Evolutionary conservation across 2,888 invertebrate species (phyloP).

Genomic region (Tyria jacobaeae): DNA sequence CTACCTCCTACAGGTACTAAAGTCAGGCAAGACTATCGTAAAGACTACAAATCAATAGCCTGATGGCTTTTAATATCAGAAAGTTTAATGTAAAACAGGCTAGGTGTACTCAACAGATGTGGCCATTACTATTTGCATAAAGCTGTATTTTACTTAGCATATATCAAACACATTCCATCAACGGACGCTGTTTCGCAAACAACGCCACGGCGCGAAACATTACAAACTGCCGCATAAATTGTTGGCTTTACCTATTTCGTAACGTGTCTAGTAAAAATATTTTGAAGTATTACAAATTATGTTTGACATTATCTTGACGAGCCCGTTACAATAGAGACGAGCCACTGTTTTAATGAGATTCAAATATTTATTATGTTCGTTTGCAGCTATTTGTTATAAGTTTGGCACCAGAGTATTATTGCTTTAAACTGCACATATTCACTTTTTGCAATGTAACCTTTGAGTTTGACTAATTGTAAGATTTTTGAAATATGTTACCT

Average conservation of each 20-base stretch:
- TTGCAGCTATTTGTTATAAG: constrained; percentile 11
- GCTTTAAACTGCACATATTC: constrained; percentile 11
- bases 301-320: constrained; percentile 51
- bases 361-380: constrained; percentile 28
- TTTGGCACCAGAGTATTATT: constrained; percentile 10
- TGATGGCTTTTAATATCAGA: not conserved
- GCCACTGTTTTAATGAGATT: constrained; percentile 38
- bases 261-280: constrained; percentile 47
- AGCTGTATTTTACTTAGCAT: constrained; percentile 44
- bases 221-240: constrained; percentile 48
- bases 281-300: constrained; percentile 48
- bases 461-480: constrained; percentile 17
- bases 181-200: constrained; percentile 45
- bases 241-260: constrained; percentile 45
- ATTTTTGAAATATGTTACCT: constrained; percentile 12
- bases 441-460: constrained; percentile 18
- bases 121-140: constrained; percentile 38
- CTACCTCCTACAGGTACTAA: too few species aligned
- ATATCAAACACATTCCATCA: constrained; percentile 50
- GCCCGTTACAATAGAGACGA: constrained; percentile 48
- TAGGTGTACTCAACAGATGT: constrained; percentile 17
- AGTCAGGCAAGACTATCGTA: too few species aligned
- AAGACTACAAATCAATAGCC: too few species aligned
- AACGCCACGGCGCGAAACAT: constrained; percentile 34
- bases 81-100: constrained; percentile 1